A percentile compares a stretch with the other conserved stretches of the same genome.
Evolutionary conservation across 23 tunicate genomes (phyloP).

Genomic region (Styela plicata): DNA sequence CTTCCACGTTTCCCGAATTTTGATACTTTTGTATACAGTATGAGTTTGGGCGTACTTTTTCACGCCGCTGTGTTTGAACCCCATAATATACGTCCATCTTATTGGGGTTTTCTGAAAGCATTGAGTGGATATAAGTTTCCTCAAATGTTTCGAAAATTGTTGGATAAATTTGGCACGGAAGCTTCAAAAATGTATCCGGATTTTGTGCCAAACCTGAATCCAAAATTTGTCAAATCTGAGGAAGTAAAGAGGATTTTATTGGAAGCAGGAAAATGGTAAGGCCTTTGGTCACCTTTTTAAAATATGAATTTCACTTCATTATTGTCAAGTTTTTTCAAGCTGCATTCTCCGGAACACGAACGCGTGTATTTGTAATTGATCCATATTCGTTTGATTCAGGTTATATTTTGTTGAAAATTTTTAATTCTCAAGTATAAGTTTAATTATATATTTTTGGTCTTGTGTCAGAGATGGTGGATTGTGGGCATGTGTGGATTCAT

Average conservation of each 20-base stretch:
- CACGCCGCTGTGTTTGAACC: constrained; percentile 64
- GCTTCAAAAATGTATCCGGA: constrained; percentile 37
- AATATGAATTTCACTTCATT: no score
- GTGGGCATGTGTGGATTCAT: no score
- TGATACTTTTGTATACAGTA: constrained; percentile 41
- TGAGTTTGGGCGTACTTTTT: constrained; percentile 39
- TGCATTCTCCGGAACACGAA: no score
- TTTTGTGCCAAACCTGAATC: constrained; percentile 51
- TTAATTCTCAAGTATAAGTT: no score
- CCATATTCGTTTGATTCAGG: no score
- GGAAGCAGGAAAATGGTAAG: constrained; percentile 22
- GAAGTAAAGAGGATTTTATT: constrained; percentile 18
- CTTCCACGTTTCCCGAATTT: constrained; percentile 43
- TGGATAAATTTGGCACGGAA: constrained; percentile 22
- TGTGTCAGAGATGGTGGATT: no score
- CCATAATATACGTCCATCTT: constrained; percentile 66
- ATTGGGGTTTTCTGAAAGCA: constrained; percentile 48
- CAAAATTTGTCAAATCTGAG: constrained; percentile 23
- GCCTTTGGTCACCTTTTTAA: background rate
- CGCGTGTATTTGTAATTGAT: no score
- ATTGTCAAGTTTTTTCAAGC: no score
- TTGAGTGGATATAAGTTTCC: constrained; percentile 63
- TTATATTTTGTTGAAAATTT: no score
- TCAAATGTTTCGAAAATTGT: constrained; percentile 38
- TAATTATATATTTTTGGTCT: no score